A percentile compares a stretch with the other conserved stretches of the same genome.
phyloP scores from a whole-genome alignment of 1,140 invertebrate genomes.

The Bombus affinis region DNA sequence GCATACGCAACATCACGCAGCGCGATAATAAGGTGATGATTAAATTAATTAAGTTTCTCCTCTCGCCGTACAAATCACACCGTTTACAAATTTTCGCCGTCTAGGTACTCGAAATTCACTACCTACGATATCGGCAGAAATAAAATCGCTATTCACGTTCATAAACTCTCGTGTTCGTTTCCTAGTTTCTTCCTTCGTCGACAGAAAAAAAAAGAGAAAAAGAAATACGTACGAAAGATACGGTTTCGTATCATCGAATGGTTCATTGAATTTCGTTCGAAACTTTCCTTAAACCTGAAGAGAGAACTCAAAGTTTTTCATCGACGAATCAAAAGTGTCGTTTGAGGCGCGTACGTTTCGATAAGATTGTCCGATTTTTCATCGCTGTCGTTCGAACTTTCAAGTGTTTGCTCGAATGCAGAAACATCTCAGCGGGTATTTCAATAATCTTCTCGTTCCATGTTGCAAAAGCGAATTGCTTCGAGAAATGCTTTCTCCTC shows the following conservation, averaged over 20 bases:
- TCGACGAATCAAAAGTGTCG: constrained; percentile 20
- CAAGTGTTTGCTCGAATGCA: not conserved
- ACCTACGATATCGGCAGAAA: constrained; percentile 28
- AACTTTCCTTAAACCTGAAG: not conserved
- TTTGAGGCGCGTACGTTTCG: constrained; percentile 18
- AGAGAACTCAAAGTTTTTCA: not conserved
- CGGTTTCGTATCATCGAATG: constrained; percentile 1
- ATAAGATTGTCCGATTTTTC: constrained; percentile 21
- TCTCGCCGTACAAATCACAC: constrained; percentile 48
- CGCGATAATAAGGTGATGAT: constrained; percentile 58
- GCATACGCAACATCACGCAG: constrained; percentile 25
- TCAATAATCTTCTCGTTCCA: constrained; percentile 22
- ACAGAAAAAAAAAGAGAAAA: not conserved
- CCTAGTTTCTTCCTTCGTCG: constrained; percentile 10
- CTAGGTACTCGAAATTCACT: constrained; percentile 32
- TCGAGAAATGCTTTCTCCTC: not conserved
- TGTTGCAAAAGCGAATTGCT: constrained; percentile 28
- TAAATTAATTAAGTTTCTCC: constrained; percentile 63
- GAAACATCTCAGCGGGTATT: not conserved
- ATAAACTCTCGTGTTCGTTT: not conserved
- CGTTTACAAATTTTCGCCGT: constrained; percentile 41
- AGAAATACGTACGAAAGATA: constrained; percentile 27
- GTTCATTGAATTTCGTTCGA: not conserved
- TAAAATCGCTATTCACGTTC: constrained; percentile 23
- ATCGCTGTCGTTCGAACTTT: constrained; percentile 37